phyloP scores from a whole-genome alignment of 2,888 invertebrate genomes.

The Timema cristinae region DNA sequence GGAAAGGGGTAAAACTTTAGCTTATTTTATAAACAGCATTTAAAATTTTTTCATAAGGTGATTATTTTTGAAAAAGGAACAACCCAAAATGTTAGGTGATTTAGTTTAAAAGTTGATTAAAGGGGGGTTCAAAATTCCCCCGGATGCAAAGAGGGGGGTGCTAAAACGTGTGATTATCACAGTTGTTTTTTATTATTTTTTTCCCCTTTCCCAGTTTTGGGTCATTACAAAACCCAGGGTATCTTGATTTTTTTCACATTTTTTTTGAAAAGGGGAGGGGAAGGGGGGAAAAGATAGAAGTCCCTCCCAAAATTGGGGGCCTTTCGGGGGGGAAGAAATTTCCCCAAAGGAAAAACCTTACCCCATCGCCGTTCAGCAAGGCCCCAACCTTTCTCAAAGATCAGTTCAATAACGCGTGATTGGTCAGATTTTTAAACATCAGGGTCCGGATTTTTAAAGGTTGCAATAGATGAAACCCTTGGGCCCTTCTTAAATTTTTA shows the following conservation, averaged over 20 bases:
- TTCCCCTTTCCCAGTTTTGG: too few species aligned
- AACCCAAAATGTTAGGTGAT: too few species aligned
- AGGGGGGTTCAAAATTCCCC: too few species aligned
- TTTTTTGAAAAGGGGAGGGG: slow-evolving; percentile 65
- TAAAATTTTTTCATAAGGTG: too few species aligned
- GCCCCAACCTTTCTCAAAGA: slow-evolving; percentile 91
- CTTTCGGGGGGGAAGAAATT: slow-evolving; percentile 94
- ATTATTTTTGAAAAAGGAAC: too few species aligned
- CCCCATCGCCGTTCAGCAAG: slow-evolving; percentile 95
- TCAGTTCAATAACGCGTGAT: slow-evolving; percentile 92
- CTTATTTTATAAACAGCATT: too few species aligned
- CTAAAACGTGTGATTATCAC: too few species aligned
- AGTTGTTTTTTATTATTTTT: not conserved
- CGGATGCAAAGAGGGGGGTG: too few species aligned
- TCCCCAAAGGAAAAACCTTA: slow-evolving; percentile 96
- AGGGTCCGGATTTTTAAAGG: not conserved
- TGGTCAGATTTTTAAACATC: slow-evolving; percentile 33
- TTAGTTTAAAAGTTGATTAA: too few species aligned
- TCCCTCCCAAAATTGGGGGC: slow-evolving; percentile 80
- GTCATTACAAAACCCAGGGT: too few species aligned
- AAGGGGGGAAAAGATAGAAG: slow-evolving; percentile 84
- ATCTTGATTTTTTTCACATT: not conserved
- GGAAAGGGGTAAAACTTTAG: too few species aligned
- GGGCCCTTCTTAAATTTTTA: too few species aligned
- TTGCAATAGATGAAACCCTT: not conserved